Base-by-base conservation (phyloP, 2,113 vertebrate genomes). In the Lophius piscatorius region DNA sequence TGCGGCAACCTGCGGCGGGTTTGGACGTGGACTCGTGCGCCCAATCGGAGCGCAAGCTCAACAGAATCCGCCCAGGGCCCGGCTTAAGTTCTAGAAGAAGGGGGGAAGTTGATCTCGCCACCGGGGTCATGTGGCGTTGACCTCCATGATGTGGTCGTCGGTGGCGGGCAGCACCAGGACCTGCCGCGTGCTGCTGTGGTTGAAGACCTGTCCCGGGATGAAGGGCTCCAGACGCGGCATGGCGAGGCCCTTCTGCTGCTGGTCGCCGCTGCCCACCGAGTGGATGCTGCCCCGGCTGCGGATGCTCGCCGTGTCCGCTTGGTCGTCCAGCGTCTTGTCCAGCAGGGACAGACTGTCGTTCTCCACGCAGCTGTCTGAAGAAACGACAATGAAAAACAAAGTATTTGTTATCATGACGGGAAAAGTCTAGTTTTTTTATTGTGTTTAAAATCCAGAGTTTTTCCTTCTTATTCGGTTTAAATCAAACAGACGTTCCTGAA, bases 181-280 rank as follows among this genome's bases (percentile, higher is more conserved):
- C 80, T 99, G 97, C 63, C 51, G 87, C 0, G 92, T 87, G 0
- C 79, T 71, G 78, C 94, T 98, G 81, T 91, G 83, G 88, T 95
- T 96, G 91, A 96, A 96, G 70, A 98, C 94, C 90, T 99, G 96
- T 10, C 96, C 96, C 0, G 93, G 51, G 2, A 92, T 92, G 78
- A 98, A 97, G 2, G 95, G 86, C 50, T 98, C 95, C 13, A 98
- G 92, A 0, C 95, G 93, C 1, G 97, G 97, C 95, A 98, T 95
- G 3, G 95, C 94, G 63, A 95, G 81, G 11, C 94, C 94, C 65
- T 90, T 91, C 80, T 93, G 94, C 65, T 96, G 94, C 76, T 88
- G 88, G 20, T 89, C 94, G 17, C 93, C 91, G 4, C 91, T 87
- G 2, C 95, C 92, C 67, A 93, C 71, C 0, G 94, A 93, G 28